Evolutionary conservation across 2,888 invertebrate genomes (phyloP), one percentile per base, ranked within the genome.

Genomic region (Drosophila sordidapex): DNA sequence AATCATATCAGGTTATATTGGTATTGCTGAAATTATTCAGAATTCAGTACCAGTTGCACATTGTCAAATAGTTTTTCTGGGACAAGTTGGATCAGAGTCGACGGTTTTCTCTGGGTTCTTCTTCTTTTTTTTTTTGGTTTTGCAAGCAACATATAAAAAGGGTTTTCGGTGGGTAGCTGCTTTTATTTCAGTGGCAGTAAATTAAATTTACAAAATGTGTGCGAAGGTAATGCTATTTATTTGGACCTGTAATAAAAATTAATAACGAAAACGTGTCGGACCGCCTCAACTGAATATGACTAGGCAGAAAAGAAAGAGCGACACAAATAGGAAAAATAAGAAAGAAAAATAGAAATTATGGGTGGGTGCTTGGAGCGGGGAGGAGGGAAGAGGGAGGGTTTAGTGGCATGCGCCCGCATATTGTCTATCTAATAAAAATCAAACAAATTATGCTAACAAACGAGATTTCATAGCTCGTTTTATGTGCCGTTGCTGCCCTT

Each of bases 401-500:
- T 74, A 74, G 58, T 66, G 68, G 53, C 67, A 53, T 63, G 65
- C 58, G 38, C 70, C 71, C 69, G 53, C 71, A 69, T 71, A 74
- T 82, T 88, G 79, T 87, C 83, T 81, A 83, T 88, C 87, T 78
- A 86, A 85, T 85, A 88, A 91, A 89, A 91, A 89, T 91, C 91
- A 90, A 91, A 91, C 91, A 90, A 90, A 90, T 91, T 91, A 91
- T 88, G 89, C 89, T 86, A 90, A 90, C 87, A 91, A 91, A 89
- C 83, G 80, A 79, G 89, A 91, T 90, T 86, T 84, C 77, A 77
- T 79, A 67, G 81, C 82, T 75, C 62, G 65, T 64, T 78, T 76
- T 79, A 73, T 74, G 72, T 65, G 71, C 70, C 58, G 60, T 54
- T 67, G 65, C 67, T 66, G 29, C 8, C 25, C n/a, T 18, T 31